Evolutionary conservation across 2,797 vertebrate species (phyloP), one percentile per base, ranked within the genome.

Genomic region (Scolopax rusticola): DNA sequence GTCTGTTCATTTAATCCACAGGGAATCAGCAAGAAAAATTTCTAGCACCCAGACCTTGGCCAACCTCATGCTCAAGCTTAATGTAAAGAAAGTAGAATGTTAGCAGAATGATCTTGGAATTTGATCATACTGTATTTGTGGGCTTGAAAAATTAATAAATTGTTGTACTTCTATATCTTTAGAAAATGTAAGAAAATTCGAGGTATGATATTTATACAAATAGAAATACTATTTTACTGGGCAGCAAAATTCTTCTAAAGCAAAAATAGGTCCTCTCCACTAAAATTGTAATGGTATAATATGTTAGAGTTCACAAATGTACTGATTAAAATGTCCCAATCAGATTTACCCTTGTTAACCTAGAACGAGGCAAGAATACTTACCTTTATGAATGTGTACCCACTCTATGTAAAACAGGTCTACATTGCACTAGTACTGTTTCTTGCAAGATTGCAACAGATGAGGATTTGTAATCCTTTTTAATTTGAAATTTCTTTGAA

Each of bases 291-390:
- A 40, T 21, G 3, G 24, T 1, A 60, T 13, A 77, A 60, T n/a
- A 56, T 0, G 1, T 4, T 47, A 23, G 5, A 20, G 7, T 53
- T 56, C 1, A 3, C 3, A 68, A 67, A 56, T 74, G 47, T 81
- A 18, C 25, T 48, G 17, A 80, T 36, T n/a, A 24, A 1, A 21
- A 6, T 23, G 5, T 32, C 45, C 38, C 21, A 53, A 21, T 12
- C 5, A 16, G 13, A 32, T n/a, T 1, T 47, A 61, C 6, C 12
- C 11, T 84, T 45, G 18, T 4, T 57, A 82, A 36, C 4, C 48
- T 8, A 59, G 19, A 74, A 73, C 0, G 1, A 67, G 9, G 7
- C 4, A 70, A 33, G 6, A 84, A 40, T 60, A 59, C 61, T 48
- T 84, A 8, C 6, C 12, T 1, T 87, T 65, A 50, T 40, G 4